Percentiles rank a stretch among this genome's conserved stretches.
These are phyloP conservation scores for Geodia barretti DNA, from an alignment of 37 sponge, comb jelly and placozoan species.

Conservation along the genomic window DNA sequence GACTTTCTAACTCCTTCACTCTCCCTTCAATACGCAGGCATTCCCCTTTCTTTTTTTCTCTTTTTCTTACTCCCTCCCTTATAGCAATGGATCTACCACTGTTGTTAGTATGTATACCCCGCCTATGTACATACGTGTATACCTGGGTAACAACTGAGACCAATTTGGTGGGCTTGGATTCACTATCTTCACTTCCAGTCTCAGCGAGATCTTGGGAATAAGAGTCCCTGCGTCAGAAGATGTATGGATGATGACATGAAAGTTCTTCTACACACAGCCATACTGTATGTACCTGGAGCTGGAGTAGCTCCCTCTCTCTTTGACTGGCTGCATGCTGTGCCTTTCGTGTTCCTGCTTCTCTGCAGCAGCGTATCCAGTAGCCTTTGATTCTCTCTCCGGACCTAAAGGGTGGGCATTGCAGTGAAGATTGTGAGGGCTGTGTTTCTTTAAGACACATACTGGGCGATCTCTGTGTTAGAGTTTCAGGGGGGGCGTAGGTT, in stretches of 20 bases:
- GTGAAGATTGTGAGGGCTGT: no score
- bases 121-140: no score
- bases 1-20: no score
- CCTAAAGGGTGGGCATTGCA: background rate
- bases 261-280: background rate
- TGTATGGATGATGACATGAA: background rate
- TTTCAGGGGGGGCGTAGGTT: background rate
- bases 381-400: background rate
- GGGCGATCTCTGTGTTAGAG: background rate
- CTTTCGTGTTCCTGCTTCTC: background rate
- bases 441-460: background rate
- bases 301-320: background rate
- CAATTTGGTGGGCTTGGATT: slow-evolving; percentile 49
- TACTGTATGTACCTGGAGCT: background rate
- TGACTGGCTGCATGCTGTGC: background rate
- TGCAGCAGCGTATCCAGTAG: background rate
- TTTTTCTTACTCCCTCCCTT: no score
- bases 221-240: background rate
- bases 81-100: no score
- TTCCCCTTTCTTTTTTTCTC: no score
- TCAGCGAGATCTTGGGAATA: background rate
- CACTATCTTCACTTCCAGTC: slow-evolving; percentile 22
- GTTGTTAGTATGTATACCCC: no score
- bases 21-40: no score
- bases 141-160: slow-evolving; percentile 47